A percentile compares a stretch with the other conserved stretches of the same genome.
phyloP scores from a whole-genome alignment of 2,797 vertebrate species.

The Taeniopygia guttata region DNA sequence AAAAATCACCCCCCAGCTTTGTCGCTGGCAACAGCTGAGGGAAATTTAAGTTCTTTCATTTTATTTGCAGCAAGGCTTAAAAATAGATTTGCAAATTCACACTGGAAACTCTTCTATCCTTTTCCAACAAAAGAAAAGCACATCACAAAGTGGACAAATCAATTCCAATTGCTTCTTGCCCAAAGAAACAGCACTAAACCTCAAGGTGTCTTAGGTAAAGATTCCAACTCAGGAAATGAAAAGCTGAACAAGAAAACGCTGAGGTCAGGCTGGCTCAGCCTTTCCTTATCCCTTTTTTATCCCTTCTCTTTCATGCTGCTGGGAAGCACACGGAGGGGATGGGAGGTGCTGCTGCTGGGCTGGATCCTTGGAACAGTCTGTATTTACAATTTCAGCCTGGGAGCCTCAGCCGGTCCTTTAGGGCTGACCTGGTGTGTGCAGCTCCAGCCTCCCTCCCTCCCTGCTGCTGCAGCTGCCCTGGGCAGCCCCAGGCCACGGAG shows the following conservation, averaged over 20 bases:
- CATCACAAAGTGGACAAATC: conserved; percentile 8
- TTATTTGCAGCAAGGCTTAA: conserved; percentile 1
- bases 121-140: neutral
- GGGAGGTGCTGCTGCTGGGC: neutral
- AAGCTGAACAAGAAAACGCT: conserved; percentile 20
- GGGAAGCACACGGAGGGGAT: neutral
- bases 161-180: conserved; percentile 6
- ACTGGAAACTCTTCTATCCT: neutral
- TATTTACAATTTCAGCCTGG: neutral
- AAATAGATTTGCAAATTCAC: conserved; percentile 20
- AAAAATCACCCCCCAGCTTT: neutral
- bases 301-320: neutral
- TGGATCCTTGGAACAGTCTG: neutral
- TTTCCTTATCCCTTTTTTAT: conserved; percentile 3
- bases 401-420: neutral
- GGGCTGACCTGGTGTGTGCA: neutral
- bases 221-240: conserved; percentile 36
- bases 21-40: neutral
- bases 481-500: neutral
- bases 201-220: neutral
- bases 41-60: neutral
- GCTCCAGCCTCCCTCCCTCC: neutral
- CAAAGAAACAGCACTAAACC: neutral
- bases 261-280: conserved; percentile 23
- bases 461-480: neutral